phyloP scores from a whole-genome alignment of 30 jellyfish, hydroid and myxozoan genomes.

The Hydractinia echinata region DNA sequence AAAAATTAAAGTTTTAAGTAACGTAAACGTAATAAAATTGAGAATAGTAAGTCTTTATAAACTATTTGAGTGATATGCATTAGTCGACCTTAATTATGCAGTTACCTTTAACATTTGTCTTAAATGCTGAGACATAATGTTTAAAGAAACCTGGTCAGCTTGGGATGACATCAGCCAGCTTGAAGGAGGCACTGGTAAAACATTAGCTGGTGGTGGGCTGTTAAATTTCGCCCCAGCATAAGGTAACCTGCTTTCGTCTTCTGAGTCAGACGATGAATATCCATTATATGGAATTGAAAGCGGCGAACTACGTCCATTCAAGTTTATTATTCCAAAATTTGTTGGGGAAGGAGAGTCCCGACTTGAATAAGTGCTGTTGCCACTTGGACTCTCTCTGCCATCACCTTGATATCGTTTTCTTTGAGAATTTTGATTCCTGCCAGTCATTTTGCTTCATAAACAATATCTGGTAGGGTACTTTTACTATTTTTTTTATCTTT shows the following conservation, averaged over 20 bases:
- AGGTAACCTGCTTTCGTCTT: constrained; percentile 40
- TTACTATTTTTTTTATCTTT: constrained; percentile 16
- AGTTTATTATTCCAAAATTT: not conserved
- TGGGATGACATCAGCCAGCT: constrained; percentile 64
- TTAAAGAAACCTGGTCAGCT: constrained; percentile 38
- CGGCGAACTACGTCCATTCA: constrained; percentile 32
- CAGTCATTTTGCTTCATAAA: constrained; percentile 26
- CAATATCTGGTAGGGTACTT: constrained; percentile 1
- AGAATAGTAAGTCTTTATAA: constrained; percentile 10
- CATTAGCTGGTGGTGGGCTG: constrained; percentile 97
- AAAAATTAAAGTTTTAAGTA: constrained; percentile 3
- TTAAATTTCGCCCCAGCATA: constrained; percentile 97
- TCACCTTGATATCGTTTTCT: constrained; percentile 1
- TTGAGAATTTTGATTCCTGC: constrained; percentile 32
- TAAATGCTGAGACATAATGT: constrained; percentile 92
- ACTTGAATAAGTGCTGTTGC: constrained; percentile 1
- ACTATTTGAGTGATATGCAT: not conserved
- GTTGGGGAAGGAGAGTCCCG: constrained; percentile 41
- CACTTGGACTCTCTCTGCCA: constrained; percentile 32
- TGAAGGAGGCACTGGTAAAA: constrained; percentile 90
- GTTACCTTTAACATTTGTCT: constrained; percentile 89
- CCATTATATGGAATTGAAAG: constrained; percentile 19
- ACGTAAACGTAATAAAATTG: constrained; percentile 1
- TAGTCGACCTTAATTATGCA: constrained; percentile 24
- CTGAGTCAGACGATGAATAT: constrained; percentile 31